Evolutionary conservation across 2,113 vertebrate genomes (phyloP).

Genomic region (Melanocharis versteri): DNA sequence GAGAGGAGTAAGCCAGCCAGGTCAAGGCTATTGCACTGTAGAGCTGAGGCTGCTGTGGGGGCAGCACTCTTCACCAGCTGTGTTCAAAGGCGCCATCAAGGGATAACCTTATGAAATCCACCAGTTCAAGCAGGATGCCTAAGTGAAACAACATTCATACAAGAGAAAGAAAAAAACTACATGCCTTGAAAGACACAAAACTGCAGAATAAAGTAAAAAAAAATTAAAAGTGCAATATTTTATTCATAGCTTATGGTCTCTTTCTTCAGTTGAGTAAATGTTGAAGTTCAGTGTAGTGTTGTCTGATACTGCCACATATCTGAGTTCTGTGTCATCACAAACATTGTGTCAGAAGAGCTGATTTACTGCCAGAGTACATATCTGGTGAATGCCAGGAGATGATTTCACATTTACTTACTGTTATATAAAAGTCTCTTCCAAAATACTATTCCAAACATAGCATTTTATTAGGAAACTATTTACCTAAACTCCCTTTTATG

Average conservation of each 20-base stretch:
- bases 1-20: background rate
- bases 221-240: background rate
- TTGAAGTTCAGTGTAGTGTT: background rate
- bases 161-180: background rate
- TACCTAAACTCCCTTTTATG: background rate
- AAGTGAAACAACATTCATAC: background rate
- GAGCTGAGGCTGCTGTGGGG: background rate
- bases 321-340: slow-evolving; percentile 3
- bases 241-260: background rate
- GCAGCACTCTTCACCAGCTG: background rate
- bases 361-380: background rate
- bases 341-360: background rate
- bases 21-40: background rate
- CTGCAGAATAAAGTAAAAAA: background rate
- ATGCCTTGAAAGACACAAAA: background rate
- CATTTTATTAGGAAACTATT: background rate
- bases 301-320: background rate
- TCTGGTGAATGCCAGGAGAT: background rate
- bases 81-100: background rate
- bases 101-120: background rate
- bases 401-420: background rate
- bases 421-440: background rate
- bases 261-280: background rate
- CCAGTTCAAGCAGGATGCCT: background rate
- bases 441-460: background rate